phyloP scores from a whole-genome alignment of 2,113 vertebrate genomes.

The Craseonycteris thonglongyai region DNA sequence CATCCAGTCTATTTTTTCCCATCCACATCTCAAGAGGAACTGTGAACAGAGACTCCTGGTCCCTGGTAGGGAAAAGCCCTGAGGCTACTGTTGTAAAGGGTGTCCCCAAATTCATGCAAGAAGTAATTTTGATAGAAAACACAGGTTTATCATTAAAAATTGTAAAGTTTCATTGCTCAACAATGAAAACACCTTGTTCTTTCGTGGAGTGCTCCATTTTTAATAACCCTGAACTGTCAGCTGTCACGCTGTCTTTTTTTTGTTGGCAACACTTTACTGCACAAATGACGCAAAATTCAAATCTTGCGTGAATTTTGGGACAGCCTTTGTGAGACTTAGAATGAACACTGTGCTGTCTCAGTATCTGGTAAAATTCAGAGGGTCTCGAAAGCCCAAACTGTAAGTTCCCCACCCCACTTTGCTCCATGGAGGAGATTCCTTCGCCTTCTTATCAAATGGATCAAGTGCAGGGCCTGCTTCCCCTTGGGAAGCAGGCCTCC shows the following conservation, averaged over 20 bases:
- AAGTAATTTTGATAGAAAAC: no score
- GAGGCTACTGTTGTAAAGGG: no score
- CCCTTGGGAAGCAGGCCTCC: neutral
- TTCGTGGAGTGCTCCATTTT: no score
- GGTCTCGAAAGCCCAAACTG: neutral
- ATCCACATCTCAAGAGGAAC: neutral
- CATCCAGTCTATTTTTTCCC: neutral
- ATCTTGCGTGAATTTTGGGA: no score
- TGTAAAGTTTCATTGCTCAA: no score
- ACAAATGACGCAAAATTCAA: no score
- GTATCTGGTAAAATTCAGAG: neutral
- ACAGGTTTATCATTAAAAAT: no score
- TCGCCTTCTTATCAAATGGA: neutral
- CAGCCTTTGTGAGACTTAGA: neutral
- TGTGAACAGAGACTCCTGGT: neutral
- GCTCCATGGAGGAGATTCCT: neutral
- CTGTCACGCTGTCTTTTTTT: no score
- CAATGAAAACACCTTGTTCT: no score
- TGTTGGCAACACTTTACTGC: no score
- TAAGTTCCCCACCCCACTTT: neutral
- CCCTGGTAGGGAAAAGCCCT: neutral
- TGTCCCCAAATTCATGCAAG: no score
- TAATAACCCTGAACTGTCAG: no score
- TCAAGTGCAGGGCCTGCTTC: neutral
- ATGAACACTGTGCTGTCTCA: neutral